phyloP scores from a whole-genome alignment of 92 coral and sea anemone genomes.

The Porites evermanni region DNA sequence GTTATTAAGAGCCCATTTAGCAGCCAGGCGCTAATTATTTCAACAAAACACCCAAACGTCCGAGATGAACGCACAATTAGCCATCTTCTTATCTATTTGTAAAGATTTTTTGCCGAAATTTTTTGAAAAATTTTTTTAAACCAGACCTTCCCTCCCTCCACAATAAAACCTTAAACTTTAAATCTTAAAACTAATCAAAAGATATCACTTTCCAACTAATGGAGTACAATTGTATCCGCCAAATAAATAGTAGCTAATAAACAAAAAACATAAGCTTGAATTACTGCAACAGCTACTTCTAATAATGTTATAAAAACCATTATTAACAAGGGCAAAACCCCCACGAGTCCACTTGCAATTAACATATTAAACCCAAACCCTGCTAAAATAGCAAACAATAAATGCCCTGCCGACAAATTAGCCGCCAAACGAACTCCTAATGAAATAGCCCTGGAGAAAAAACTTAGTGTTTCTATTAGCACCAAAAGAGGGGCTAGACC shows the following conservation, averaged over 20 bases:
- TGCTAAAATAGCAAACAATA: slow-evolving; percentile 89
- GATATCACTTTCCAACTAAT: slow-evolving; percentile 23
- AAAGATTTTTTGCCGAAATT: background rate
- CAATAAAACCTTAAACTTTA: background rate
- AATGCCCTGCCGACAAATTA: slow-evolving; percentile 88
- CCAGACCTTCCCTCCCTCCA: slow-evolving; percentile 9
- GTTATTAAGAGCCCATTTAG: background rate
- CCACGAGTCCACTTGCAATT: slow-evolving; percentile 64
- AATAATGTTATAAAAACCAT: slow-evolving; percentile 89
- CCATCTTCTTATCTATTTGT: slow-evolving; percentile 1
- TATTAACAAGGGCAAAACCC: slow-evolving; percentile 72
- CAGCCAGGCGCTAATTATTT: background rate
- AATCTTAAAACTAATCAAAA: background rate
- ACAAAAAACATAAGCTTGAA: slow-evolving; percentile 90
- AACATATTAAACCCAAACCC: slow-evolving; percentile 86
- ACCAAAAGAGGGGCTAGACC: slow-evolving; percentile 86
- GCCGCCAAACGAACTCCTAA: slow-evolving; percentile 93
- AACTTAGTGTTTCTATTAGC: slow-evolving; percentile 85
- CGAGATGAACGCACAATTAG: no score
- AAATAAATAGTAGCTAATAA: slow-evolving; percentile 75
- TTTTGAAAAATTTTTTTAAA: slow-evolving; percentile 1
- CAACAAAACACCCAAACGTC: background rate
- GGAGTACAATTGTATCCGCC: slow-evolving; percentile 75
- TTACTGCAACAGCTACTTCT: slow-evolving; percentile 89
- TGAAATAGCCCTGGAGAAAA: slow-evolving; percentile 83